Conservation (phyloP, 64 coral and sea anemone genomes). For the Orbicella faveolata region DNA sequence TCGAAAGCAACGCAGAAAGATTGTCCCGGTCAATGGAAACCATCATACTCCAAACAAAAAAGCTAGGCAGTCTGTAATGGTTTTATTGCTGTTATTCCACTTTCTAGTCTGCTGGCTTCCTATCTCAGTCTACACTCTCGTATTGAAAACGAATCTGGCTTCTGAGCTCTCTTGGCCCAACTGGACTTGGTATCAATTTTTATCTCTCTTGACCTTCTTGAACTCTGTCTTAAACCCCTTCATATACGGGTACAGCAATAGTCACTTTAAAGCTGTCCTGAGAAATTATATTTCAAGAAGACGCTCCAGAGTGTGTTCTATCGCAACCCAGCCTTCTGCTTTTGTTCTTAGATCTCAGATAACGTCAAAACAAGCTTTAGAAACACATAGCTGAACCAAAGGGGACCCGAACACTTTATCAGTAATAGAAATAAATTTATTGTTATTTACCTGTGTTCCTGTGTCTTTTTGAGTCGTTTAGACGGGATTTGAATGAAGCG, state of each 20-base stretch:
- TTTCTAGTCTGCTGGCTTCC: conserved; percentile 14
- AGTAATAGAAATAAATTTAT: no score
- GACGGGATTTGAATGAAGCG: no score
- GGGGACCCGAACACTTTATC: background rate
- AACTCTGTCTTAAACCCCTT: background rate
- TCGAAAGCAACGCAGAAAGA: background rate
- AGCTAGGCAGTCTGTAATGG: background rate
- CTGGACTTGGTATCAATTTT: background rate
- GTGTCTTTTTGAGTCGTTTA: no score
- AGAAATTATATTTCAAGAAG: background rate
- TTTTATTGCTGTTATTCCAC: background rate
- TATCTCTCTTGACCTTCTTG: background rate
- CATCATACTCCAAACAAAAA: background rate
- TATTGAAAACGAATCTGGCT: background rate
- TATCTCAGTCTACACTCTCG: background rate
- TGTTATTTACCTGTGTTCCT: no score
- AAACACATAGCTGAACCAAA: no score
- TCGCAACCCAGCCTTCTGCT: background rate
- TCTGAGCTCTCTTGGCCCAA: background rate
- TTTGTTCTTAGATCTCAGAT: background rate
- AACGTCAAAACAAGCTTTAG: background rate
- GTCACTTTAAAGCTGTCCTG: background rate
- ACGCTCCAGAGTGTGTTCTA: background rate
- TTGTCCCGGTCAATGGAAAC: background rate
- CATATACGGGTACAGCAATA: conserved; percentile 10